Conservation (phyloP, 2,797 vertebrate genomes). For the Danio albolineatus region DNA sequence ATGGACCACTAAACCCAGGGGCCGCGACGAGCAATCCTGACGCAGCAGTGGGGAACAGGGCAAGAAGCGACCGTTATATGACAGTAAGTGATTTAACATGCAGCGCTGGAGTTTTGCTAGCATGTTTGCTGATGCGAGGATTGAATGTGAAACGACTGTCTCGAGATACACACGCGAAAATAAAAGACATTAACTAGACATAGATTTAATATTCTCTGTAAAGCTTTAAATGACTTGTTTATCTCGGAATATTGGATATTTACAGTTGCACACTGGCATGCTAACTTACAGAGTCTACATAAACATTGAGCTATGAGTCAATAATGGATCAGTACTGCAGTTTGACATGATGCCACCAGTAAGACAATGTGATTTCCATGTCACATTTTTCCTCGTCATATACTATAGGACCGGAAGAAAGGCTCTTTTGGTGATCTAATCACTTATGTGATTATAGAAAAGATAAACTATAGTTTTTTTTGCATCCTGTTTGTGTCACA, state of each 20-base stretch:
- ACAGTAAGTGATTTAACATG: neutral
- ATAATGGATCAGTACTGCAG: neutral
- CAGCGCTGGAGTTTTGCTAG: neutral
- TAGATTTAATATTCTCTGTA: neutral
- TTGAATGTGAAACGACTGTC: neutral
- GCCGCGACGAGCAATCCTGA: neutral
- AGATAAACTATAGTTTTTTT: neutral
- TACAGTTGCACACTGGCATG: neutral
- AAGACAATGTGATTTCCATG: neutral
- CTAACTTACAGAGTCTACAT: neutral
- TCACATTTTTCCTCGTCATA: neutral
- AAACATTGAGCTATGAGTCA: slow-evolving; percentile 17
- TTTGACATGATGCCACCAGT: neutral
- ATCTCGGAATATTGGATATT: neutral
- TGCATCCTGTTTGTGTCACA: neutral
- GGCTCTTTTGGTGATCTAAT: neutral
- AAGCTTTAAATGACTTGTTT: neutral
- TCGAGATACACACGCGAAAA: neutral
- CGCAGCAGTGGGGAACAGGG: slow-evolving; percentile 19
- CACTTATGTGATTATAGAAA: neutral
- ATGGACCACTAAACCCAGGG: slow-evolving; percentile 32
- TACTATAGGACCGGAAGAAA: neutral
- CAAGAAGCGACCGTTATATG: slow-evolving; percentile 18
- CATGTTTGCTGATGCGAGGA: neutral
- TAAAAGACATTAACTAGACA: neutral